Percentiles rank a stretch among this genome's conserved stretches.
Conservation (phyloP, 1,140 invertebrate genomes). For the Atopsyche davidsoni region DNA sequence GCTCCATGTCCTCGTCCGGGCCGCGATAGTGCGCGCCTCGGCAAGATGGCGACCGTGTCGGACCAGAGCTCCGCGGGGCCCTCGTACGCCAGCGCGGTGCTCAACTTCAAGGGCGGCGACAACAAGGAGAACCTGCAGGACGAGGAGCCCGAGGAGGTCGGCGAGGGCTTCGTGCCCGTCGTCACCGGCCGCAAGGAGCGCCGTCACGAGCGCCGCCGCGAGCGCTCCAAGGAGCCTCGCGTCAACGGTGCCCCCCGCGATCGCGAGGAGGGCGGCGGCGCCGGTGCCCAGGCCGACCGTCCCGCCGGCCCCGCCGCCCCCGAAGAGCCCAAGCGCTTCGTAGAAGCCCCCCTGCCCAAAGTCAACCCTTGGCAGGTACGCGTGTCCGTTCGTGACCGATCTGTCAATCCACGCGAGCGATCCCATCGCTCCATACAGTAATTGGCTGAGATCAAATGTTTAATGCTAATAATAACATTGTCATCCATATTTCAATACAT, state of each 20-base stretch:
- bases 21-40: background rate
- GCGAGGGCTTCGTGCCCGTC: slow-evolving; percentile 47
- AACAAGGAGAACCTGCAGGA: slow-evolving; percentile 45
- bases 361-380: slow-evolving; percentile 56
- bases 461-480: too few species aligned
- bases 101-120: slow-evolving; percentile 42
- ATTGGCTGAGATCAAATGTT: too few species aligned
- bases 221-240: slow-evolving; percentile 36
- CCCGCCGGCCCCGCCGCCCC: slow-evolving; percentile 31
- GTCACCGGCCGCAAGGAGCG: slow-evolving; percentile 35
- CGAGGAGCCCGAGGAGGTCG: slow-evolving; percentile 38
- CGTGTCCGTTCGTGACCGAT: too few species aligned
- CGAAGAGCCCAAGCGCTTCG: slow-evolving; percentile 49
- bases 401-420: too few species aligned
- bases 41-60: slow-evolving; percentile 19
- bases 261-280: slow-evolving; percentile 32
- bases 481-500: too few species aligned
- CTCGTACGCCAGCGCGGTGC: slow-evolving; percentile 45
- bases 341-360: slow-evolving; percentile 55
- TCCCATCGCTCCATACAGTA: too few species aligned
- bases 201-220: slow-evolving; percentile 28
- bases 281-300: slow-evolving; percentile 31
- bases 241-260: slow-evolving; percentile 30
- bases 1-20: background rate
- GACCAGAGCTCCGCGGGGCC: slow-evolving; percentile 40